These are phyloP conservation scores for Corythaeola cristata DNA, from an alignment of 2,113 vertebrate species.

Conservation along the genomic window DNA sequence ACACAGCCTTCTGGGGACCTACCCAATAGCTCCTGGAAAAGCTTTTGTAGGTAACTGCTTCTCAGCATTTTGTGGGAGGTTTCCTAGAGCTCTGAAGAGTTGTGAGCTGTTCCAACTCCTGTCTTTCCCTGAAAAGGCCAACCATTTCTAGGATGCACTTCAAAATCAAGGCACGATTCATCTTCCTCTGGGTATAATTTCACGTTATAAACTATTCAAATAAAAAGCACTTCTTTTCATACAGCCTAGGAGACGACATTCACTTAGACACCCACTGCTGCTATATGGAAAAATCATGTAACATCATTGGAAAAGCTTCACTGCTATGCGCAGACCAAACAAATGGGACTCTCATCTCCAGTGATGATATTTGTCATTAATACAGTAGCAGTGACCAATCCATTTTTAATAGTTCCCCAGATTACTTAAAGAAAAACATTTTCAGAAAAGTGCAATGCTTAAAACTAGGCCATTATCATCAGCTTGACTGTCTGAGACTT, in stretches of 20 bases:
- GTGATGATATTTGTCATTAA: background rate
- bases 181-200: background rate
- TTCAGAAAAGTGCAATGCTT: background rate
- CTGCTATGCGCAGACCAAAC: background rate
- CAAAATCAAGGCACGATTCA: background rate
- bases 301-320: background rate
- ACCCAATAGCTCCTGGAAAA: background rate
- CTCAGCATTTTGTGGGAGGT: background rate
- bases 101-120: background rate
- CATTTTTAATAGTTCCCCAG: background rate
- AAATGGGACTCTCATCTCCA: background rate
- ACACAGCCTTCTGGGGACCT: background rate
- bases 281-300: background rate
- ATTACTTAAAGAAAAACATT: background rate
- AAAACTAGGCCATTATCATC: background rate
- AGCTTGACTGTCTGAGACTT: background rate
- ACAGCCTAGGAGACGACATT: background rate
- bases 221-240: background rate
- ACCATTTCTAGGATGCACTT: background rate
- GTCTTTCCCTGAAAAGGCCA: background rate
- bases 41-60: background rate
- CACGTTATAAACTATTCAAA: background rate
- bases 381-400: background rate
- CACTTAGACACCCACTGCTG: background rate
- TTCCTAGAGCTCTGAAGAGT: background rate